A percentile compares a stretch with the other conserved stretches of the same genome.
These are phyloP conservation scores for Halictus ligatus DNA, from an alignment of 2,888 invertebrate genomes.

Conservation along the genomic window DNA sequence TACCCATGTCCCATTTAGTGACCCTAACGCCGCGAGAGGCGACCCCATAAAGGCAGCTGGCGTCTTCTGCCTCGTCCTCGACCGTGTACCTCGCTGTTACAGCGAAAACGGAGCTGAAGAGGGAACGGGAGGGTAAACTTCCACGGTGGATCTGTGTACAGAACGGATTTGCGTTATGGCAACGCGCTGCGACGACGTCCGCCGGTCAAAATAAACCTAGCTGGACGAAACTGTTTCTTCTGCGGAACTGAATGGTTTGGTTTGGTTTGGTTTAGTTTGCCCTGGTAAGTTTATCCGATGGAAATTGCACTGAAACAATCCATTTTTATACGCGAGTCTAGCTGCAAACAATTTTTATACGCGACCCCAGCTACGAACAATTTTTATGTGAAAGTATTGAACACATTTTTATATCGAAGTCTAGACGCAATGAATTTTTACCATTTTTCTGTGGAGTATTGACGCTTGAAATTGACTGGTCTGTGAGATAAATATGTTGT, in stretches of 20 bases:
- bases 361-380: neutral
- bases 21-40: slow-evolving; percentile 50
- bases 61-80: neutral
- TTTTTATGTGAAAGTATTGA: neutral
- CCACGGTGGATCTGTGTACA: slow-evolving; percentile 33
- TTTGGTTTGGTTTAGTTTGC: neutral
- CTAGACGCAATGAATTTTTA: neutral
- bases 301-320: neutral
- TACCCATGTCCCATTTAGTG: slow-evolving; percentile 50
- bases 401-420: neutral
- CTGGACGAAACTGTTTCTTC: neutral
- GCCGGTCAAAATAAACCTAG: neutral
- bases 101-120: neutral
- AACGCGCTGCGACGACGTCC: neutral
- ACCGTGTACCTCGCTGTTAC: neutral
- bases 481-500: no score
- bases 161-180: slow-evolving; percentile 33
- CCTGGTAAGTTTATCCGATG: neutral
- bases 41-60: slow-evolving; percentile 39
- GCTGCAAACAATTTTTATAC: neutral
- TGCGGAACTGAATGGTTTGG: neutral
- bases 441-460: no score
- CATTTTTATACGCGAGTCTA: neutral
- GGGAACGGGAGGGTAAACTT: neutral
- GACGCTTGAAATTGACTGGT: no score